Percentiles rank a stretch among this genome's conserved stretches.
Conservation (phyloP, 1,140 invertebrate genomes). For the Tetragonula clypearis region DNA sequence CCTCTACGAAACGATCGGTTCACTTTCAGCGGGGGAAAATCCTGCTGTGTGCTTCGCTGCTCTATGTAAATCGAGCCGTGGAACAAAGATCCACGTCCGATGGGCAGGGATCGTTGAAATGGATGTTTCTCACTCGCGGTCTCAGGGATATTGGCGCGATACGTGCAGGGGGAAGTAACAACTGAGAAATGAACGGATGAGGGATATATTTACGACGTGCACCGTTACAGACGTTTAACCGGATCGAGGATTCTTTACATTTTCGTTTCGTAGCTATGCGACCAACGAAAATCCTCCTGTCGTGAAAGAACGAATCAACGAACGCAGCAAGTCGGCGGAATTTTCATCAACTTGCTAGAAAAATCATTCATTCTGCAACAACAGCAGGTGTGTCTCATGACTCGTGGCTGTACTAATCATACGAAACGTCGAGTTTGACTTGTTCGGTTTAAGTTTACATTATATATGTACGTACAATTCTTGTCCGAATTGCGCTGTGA, state of each 20-base stretch:
- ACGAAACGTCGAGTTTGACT: too few relatives aligned
- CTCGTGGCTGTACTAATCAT: too few relatives aligned
- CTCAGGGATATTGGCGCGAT: not conserved
- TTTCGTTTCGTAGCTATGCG: not conserved
- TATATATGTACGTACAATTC: too few relatives aligned
- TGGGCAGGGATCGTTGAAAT: slow-evolving; percentile 1
- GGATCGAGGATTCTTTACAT: not conserved
- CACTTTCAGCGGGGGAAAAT: slow-evolving; percentile 15
- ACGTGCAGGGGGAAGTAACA: not conserved
- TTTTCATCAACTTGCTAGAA: too few relatives aligned
- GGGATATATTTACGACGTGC: not conserved
- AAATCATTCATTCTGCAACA: too few relatives aligned
- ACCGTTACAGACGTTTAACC: not conserved
- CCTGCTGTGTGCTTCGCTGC: slow-evolving; percentile 18
- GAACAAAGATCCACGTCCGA: not conserved
- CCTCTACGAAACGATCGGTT: not conserved
- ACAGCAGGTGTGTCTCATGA: too few relatives aligned
- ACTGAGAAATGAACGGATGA: slow-evolving; percentile 3
- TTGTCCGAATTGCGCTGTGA: too few relatives aligned
- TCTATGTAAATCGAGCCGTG: slow-evolving; percentile 12
- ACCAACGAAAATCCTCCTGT: not conserved
- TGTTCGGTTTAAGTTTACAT: too few relatives aligned
- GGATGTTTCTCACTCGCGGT: not conserved
- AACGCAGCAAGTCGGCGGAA: too few relatives aligned
- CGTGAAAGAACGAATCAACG: too few relatives aligned